Base-by-base conservation (phyloP, 2,888 invertebrate genomes). In the Orthonevra nobilis region DNA sequence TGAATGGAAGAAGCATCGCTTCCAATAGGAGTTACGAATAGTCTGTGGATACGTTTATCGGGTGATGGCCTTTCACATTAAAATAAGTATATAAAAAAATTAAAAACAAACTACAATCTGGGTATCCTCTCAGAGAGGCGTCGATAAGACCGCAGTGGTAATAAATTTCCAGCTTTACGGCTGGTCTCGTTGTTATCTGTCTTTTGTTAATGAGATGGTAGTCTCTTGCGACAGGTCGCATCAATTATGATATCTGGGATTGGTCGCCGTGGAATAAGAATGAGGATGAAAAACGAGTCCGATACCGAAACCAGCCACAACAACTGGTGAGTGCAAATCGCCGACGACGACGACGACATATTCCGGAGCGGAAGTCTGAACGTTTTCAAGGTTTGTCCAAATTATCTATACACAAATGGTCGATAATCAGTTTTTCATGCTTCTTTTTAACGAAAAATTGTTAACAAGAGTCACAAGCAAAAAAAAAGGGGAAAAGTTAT, bases 131-230 rank as follows among this genome's bases (percentile, higher is more conserved):
- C 60, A 54, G 69, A 32, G 66, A 75, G 61, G 69, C 75, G 69
- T 75, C 73, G 73, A 79, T 79, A 79, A 79, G 73, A 68, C 20
- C 40, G 23, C 66, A 66, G 46, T 46, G 73, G 79, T 61, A 73
- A 79, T 79, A 79, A 73, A 79, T 79, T 73, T 68, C 14, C 73
- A 61, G 66, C 60, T 61, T 73, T 79, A 73, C 42, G 79, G 73
- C 54, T 61, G 56, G 54, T 73, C 66, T 42, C 66, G 42, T 48
- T 36, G 79, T 68, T 79, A 73, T 79, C 79, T 61, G 60, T 73
- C 56, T 79, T 73, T 61, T 73, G 46, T 73, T 73, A 79, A 79
- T 79, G 79, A 79, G 79, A 73, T 79, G 30, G 66, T 52, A 79
- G 66, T 73, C 44, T 34, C 26, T 23, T 42, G 66, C 61, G 73